These are phyloP conservation scores for Cryptophagus acutangulus DNA, from an alignment of 2,888 invertebrate genomes.

Conservation along the genomic window DNA sequence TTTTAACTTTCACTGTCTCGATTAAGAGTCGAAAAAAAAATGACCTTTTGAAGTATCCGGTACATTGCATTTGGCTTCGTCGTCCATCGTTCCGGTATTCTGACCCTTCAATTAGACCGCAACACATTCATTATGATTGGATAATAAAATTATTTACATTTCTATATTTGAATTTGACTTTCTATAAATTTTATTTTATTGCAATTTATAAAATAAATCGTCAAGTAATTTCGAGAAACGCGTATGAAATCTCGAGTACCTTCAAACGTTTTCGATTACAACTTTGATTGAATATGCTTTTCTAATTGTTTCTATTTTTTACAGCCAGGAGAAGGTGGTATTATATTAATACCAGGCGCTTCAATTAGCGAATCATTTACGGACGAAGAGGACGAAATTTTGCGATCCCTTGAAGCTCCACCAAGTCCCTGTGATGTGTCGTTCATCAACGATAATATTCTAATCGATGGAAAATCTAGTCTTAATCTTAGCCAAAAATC, in stretches of 20 bases:
- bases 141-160: constrained; percentile 25
- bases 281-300: neutral
- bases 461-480: constrained; percentile 86
- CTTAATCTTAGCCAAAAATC: constrained; percentile 55
- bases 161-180: constrained; percentile 9
- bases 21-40: no score
- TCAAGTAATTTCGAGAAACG: neutral
- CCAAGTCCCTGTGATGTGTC: constrained; percentile 78
- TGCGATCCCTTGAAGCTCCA: constrained; percentile 56
- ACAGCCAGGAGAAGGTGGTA: constrained; percentile 60
- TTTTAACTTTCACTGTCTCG: neutral
- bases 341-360: constrained; percentile 57
- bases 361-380: constrained; percentile 58
- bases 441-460: constrained; percentile 82
- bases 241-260: neutral
- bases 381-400: constrained; percentile 57
- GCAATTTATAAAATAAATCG: neutral
- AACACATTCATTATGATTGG: constrained; percentile 21
- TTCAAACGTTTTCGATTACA: no score
- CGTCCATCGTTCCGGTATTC: constrained; percentile 16
- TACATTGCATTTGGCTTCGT: constrained; percentile 15
- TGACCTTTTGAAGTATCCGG: constrained; percentile 14
- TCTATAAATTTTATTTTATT: constrained; percentile 5
- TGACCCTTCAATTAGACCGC: constrained; percentile 20
- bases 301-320: constrained; percentile 28